These are phyloP conservation scores for Drosophila carrolli DNA, from an alignment of 1,140 invertebrate genomes.

Conservation along the genomic window DNA sequence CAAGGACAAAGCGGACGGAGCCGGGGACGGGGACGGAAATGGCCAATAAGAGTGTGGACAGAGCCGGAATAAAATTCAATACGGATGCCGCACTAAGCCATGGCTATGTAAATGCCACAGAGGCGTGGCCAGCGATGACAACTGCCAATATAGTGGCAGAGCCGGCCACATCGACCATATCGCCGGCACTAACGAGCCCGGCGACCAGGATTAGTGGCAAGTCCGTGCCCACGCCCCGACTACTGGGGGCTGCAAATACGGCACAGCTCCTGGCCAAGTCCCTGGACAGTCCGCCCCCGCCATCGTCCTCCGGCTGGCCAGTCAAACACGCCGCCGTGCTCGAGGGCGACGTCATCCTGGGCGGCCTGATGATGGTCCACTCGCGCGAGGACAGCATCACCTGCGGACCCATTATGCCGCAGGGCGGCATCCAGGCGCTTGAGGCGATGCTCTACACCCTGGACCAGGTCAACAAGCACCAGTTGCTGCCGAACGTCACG, in stretches of 20 bases:
- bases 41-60: conserved; percentile 38
- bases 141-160: conserved; percentile 6
- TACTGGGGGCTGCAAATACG: conserved; percentile 24
- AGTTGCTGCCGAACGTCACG: conserved; percentile 90
- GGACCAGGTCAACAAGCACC: conserved; percentile 91
- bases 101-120: conserved; percentile 39
- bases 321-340: conserved; percentile 93
- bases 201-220: conserved; percentile 20
- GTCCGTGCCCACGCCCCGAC: conserved; percentile 44
- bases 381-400: conserved; percentile 93
- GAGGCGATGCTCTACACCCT: conserved; percentile 97
- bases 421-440: conserved; percentile 95
- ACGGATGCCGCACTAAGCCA: conserved; percentile 25
- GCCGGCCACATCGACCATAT: conserved; percentile 13
- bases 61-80: conserved; percentile 43
- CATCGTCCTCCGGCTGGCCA: conserved; percentile 88
- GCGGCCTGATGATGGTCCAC: conserved; percentile 98
- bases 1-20: conserved; percentile 55
- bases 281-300: conserved; percentile 35
- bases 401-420: conserved; percentile 97
- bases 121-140: conserved; percentile 21
- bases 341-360: conserved; percentile 93
- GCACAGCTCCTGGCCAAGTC: conserved; percentile 45
- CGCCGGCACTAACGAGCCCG: conserved; percentile 25
- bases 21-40: not conserved